Conservation (phyloP, 2,797 vertebrate genomes). For the Hapalemur alaotrensis region DNA sequence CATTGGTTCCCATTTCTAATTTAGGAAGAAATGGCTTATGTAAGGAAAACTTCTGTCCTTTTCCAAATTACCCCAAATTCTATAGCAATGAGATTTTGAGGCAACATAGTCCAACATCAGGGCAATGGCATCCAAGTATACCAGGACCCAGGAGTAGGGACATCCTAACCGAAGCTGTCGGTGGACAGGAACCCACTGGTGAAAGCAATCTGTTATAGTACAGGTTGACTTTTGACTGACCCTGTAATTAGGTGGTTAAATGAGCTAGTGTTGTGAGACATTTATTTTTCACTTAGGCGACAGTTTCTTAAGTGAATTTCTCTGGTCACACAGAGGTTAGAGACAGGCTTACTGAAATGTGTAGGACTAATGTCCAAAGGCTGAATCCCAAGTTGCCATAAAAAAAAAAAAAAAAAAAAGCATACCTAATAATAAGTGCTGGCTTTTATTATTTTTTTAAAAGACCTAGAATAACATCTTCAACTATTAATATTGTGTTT, state of each 20-base stretch:
- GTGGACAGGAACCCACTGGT: neutral
- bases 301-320: slow-evolving; percentile 65
- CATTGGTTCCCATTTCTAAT: neutral
- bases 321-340: slow-evolving; percentile 49
- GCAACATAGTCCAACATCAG: neutral
- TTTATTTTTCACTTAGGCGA: slow-evolving; percentile 63
- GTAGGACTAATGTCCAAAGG: neutral
- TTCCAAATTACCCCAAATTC: neutral
- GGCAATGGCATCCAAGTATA: neutral
- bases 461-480: neutral
- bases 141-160: neutral
- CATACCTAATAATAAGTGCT: neutral
- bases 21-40: neutral
- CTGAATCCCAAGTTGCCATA: neutral
- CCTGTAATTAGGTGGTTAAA: slow-evolving; percentile 58
- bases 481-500: neutral
- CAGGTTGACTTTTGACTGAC: slow-evolving; percentile 31
- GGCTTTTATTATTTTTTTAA: neutral
- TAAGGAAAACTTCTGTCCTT: neutral
- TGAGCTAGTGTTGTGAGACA: slow-evolving; percentile 13
- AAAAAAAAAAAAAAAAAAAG: neutral
- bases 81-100: neutral
- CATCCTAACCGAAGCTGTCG: neutral
- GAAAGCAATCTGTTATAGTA: neutral
- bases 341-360: neutral